Percentiles rank a stretch among this genome's conserved stretches.
Conservation (phyloP, 2,888 invertebrate species). For the Andrena dorsata region DNA sequence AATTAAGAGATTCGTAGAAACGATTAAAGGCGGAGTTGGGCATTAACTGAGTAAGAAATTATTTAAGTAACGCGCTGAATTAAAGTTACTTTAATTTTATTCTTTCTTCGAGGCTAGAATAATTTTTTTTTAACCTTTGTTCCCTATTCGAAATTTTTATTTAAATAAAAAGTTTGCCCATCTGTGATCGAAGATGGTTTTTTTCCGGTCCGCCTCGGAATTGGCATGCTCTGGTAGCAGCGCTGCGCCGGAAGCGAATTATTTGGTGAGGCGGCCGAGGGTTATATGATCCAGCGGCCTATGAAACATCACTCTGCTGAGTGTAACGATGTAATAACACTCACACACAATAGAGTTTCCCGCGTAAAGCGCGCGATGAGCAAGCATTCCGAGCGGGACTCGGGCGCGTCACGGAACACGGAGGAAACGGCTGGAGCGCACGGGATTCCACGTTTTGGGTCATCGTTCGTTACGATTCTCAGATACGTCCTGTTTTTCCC, state of each 20-base stretch:
- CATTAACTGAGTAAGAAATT: too few relatives aligned
- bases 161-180: too few relatives aligned
- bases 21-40: too few relatives aligned
- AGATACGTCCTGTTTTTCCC: slow-evolving; percentile 56
- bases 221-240: slow-evolving; percentile 70
- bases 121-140: too few relatives aligned
- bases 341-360: slow-evolving; percentile 31
- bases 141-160: too few relatives aligned
- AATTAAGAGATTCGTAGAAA: too few relatives aligned
- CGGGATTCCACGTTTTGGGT: slow-evolving; percentile 63
- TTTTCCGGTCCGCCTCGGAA: slow-evolving; percentile 62
- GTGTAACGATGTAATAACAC: slow-evolving; percentile 58
- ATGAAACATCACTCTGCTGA: slow-evolving; percentile 45
- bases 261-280: slow-evolving; percentile 68
- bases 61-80: too few relatives aligned
- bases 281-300: slow-evolving; percentile 48
- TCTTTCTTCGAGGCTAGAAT: too few relatives aligned
- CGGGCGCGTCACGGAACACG: slow-evolving; percentile 43
- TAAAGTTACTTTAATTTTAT: too few relatives aligned
- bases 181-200: too few relatives aligned
- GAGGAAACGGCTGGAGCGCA: slow-evolving; percentile 44
- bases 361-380: slow-evolving; percentile 35
- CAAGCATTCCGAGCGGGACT: slow-evolving; percentile 48
- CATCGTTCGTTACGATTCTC: slow-evolving; percentile 66
- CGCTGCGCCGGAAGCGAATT: slow-evolving; percentile 70